Evolutionary conservation across 2,888 invertebrate species (phyloP).

Genomic region (Coenonympha glycerion): DNA sequence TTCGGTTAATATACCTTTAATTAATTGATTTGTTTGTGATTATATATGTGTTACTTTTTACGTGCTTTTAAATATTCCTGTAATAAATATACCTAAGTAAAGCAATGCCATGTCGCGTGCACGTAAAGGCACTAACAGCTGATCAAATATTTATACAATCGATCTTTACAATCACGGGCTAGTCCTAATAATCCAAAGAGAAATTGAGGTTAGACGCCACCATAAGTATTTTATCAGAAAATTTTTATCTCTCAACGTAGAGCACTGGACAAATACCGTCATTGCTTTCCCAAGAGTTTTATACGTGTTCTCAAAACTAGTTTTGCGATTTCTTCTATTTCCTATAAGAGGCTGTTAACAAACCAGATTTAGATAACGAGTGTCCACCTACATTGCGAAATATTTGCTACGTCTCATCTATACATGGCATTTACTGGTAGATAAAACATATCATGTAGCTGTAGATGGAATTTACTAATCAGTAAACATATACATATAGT

Average conservation of each 20-base stretch:
- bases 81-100: too few species aligned
- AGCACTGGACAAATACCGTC: slow-evolving; percentile 1
- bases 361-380: slow-evolving; percentile 28
- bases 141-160: too few species aligned
- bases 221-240: background rate
- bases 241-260: background rate
- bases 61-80: too few species aligned
- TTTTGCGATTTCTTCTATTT: slow-evolving; percentile 30
- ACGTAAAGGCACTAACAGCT: too few species aligned
- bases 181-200: too few species aligned
- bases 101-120: too few species aligned
- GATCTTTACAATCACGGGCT: too few species aligned
- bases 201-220: background rate
- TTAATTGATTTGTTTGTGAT: too few species aligned
- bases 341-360: slow-evolving; percentile 17
- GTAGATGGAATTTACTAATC: too few species aligned
- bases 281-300: slow-evolving; percentile 26
- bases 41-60: too few species aligned
- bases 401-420: slow-evolving; percentile 2
- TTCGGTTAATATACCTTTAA: too few species aligned
- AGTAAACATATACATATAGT: too few species aligned
- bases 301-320: slow-evolving; percentile 24
- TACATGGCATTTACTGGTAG: background rate
- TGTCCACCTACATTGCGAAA: background rate
- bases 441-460: slow-evolving; percentile 2